Evolutionary conservation across 1,140 invertebrate species (phyloP), one percentile per base, ranked within the genome.

Genomic region (Augochlora pura): DNA sequence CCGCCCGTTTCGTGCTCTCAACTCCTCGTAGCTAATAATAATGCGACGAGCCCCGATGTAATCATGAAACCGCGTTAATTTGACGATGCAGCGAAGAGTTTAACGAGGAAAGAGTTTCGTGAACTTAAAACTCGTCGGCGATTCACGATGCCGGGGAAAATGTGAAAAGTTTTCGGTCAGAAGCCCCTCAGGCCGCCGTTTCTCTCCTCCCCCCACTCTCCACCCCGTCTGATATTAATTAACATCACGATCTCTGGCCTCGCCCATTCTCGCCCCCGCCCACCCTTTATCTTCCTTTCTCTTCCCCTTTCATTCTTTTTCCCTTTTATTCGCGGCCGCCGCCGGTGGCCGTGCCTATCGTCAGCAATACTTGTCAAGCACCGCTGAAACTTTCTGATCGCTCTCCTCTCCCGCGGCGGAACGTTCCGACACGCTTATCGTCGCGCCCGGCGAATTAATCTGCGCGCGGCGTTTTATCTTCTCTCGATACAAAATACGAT

Each of bases 1-100:
- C n/a, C 23, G n/a, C 27, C 69, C 64, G 39, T n/a, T 65, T 52
- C 25, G 69, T 77, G 72, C 70, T 59, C 72, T 46, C 42, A 12
- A 14, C 32, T 82, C 32, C 21, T 21, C 0, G 49, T 14, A 80
- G 71, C 82, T 85, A 75, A 86, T 85, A 85, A 86, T 86, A 81
- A 76, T 52, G 60, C 75, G 74, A 84, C 84, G 54, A 86, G 79
- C 70, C 71, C 21, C 32, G 80, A 72, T 81, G 80, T 82, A 85
- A 85, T 86, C 80, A 75, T 38, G 80, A 79, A 80, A 82, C 75
- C 83, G 67, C 71, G 75, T 85, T 86, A 86, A 86, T 85, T 84
- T 68, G 71, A 69, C 74, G 74, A 59, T 49, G 67, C 69, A 62
- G 62, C 75, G 54, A 82, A 86, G 81, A 86, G 84, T 77, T 79